Base-by-base conservation (phyloP, 2,113 vertebrate species). In the Gobiocypris rarus region DNA sequence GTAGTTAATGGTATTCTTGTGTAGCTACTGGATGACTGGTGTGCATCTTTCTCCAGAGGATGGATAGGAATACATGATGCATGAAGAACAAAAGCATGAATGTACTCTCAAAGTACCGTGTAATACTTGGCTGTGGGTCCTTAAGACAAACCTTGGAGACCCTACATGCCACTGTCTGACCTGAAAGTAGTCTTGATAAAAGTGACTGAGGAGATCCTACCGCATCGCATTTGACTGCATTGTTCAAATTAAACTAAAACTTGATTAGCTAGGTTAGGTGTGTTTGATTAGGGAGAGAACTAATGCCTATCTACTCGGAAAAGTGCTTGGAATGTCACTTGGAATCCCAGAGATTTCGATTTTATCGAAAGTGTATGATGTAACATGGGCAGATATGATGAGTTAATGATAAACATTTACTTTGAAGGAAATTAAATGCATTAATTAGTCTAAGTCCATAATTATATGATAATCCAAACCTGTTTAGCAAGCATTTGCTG, bases 81-180 rank as follows among this genome's bases (percentile, higher is more conserved):
- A 74, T 87, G 67, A 85, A 89, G 74, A 26, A 69, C 86, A 83
- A 75, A 85, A 84, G 82, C 87, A 83, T 86, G 91, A 92, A 93
- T 92, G 54, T 84, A 85, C 89, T 85, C 87, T 93, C 91, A 92
- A 91, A 93, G 90, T 89, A 89, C 91, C 89, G 90, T 91, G 90
- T 88, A 61, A 86, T 88, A 89, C 83, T 86, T 89, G 67, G 90
- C 92, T 91, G 86, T 86, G 87, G 90, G 86, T 90, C 81, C 81
- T 89, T 80, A 48, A 58, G 87, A 87, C 82, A 59, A 78, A 86
- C 89, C 89, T 90, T 85, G 87, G 67, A 75, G 86, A 87, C 74
- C n/a, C 34, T 7, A 41, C 1, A 22, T 65, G 58, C 41, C 19
- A 19, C 41, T 43, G 75, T 43, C 54, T 79, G 38, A 79, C 38